These are phyloP conservation scores for Aldrovandia affinis DNA, from an alignment of 2,797 vertebrate species.

Conservation along the genomic window DNA sequence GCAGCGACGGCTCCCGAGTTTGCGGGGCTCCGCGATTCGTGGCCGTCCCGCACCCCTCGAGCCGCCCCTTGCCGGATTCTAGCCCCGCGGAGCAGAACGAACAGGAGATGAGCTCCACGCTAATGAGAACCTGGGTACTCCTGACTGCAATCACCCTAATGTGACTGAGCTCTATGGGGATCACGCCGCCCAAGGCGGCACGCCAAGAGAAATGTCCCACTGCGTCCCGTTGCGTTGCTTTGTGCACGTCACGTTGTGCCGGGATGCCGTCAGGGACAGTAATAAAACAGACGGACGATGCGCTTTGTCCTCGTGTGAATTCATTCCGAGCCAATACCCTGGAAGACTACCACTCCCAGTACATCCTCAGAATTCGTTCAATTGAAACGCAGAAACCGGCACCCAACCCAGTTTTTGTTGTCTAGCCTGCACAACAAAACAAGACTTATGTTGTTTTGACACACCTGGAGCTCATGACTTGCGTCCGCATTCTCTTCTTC, in stretches of 20 bases:
- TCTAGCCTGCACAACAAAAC: not conserved
- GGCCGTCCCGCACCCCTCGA: not conserved
- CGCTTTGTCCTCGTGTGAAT: not conserved
- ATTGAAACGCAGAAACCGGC: not conserved
- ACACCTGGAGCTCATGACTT: not conserved
- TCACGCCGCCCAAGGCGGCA: not conserved
- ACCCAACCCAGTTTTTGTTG: not conserved
- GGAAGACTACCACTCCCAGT: not conserved
- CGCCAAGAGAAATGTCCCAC: not conserved
- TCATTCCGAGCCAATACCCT: not conserved
- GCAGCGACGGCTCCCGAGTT: not conserved
- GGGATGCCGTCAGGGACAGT: not conserved
- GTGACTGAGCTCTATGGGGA: not conserved
- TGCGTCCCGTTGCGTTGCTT: not conserved
- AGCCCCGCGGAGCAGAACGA: not conserved
- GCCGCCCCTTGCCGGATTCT: not conserved
- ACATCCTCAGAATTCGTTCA: not conserved
- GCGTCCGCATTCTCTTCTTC: not conserved
- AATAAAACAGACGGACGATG: not conserved
- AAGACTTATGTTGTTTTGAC: not conserved
- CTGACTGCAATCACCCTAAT: not conserved
- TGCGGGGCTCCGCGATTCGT: not conserved
- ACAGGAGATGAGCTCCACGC: not conserved
- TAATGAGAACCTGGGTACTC: conserved; percentile 16
- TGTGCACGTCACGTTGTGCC: not conserved